These are phyloP conservation scores for Taenaris catops DNA, from an alignment of 2,888 invertebrate genomes.

Conservation along the genomic window DNA sequence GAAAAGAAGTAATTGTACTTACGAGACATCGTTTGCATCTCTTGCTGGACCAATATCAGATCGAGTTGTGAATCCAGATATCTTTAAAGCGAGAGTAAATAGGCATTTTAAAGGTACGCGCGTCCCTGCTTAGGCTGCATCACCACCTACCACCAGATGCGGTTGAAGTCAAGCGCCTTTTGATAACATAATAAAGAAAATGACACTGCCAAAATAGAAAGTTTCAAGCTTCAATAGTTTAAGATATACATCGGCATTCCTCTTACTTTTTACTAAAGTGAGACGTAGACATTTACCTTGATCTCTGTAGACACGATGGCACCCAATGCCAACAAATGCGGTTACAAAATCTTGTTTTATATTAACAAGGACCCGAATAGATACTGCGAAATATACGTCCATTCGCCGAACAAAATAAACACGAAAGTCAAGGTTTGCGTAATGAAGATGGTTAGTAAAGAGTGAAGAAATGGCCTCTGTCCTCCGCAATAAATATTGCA, in stretches of 20 bases:
- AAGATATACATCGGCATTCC: too few species aligned
- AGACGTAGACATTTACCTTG: too few species aligned
- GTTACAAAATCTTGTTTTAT: neutral
- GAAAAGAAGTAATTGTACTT: too few species aligned
- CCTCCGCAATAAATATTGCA: slow-evolving; percentile 11
- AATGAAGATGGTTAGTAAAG: slow-evolving; percentile 13
- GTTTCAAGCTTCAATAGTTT: too few species aligned
- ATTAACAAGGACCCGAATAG: slow-evolving; percentile 1
- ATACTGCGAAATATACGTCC: slow-evolving; percentile 5
- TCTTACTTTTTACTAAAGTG: slow-evolving; percentile 12
- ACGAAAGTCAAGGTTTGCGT: slow-evolving; percentile 9
- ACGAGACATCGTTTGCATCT: slow-evolving; percentile 98
- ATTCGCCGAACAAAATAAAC: slow-evolving; percentile 12
- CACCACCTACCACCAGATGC: too few species aligned
- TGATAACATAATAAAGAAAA: too few species aligned
- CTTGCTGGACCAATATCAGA: slow-evolving; percentile 99
- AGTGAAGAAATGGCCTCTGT: slow-evolving; percentile 15
- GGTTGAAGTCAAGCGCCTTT: too few species aligned
- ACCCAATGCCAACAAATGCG: neutral
- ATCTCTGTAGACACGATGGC: neutral
- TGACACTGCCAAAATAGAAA: too few species aligned
- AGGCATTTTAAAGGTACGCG: too few species aligned
- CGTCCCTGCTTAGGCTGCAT: too few species aligned
- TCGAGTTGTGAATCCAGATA: slow-evolving; percentile 99
- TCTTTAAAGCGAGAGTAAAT: too few species aligned